These are phyloP conservation scores for Oscarella lobularis DNA, from an alignment of 37 sponge, comb jelly and placozoan genomes.

Conservation along the genomic window DNA sequence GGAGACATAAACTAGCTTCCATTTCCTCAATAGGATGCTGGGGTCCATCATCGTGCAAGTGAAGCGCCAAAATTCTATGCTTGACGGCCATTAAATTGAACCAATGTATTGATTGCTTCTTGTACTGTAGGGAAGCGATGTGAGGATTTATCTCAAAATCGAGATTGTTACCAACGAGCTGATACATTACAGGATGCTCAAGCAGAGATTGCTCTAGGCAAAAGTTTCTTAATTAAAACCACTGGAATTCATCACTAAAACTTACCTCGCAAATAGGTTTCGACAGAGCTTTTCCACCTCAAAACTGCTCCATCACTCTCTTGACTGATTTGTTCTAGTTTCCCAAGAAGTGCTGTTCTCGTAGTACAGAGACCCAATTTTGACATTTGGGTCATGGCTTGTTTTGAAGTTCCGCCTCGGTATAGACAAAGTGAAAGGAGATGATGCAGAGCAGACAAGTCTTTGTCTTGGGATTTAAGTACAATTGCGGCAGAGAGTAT, in stretches of 20 bases:
- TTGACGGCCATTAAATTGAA: not conserved
- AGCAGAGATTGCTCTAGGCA: too few relatives aligned
- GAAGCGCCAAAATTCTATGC: not conserved
- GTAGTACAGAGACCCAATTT: not conserved
- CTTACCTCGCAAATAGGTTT: not conserved
- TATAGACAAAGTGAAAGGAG: not conserved
- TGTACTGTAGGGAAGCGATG: not conserved
- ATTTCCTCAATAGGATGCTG: not conserved
- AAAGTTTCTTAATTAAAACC: too few relatives aligned
- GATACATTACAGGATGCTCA: too few relatives aligned
- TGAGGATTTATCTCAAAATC: not conserved
- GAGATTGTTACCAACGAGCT: not conserved
- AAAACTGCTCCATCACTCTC: not conserved
- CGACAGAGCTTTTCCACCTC: not conserved
- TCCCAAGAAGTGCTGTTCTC: not conserved
- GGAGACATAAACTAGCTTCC: not conserved
- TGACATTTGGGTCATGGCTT: not conserved
- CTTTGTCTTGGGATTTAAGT: not conserved
- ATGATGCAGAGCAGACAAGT: not conserved
- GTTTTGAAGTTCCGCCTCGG: not conserved
- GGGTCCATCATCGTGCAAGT: not conserved
- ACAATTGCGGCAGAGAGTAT: not conserved
- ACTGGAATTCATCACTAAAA: too few relatives aligned
- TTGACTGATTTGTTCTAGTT: not conserved
- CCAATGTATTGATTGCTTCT: not conserved